phyloP scores from a whole-genome alignment of 2,113 vertebrate genomes.

The Atlantisia rogersi region DNA sequence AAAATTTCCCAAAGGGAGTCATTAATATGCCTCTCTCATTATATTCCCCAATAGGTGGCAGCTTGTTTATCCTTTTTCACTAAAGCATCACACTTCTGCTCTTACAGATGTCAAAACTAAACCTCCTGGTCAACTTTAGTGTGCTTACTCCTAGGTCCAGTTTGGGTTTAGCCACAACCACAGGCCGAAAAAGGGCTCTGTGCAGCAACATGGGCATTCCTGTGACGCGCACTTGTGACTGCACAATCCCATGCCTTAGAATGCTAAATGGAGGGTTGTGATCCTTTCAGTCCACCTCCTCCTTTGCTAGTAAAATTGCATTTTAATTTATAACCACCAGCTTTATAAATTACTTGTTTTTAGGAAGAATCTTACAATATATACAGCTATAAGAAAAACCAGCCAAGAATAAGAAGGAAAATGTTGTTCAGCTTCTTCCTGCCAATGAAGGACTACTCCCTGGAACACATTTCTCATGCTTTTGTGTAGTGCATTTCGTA shows the following conservation, averaged over 20 bases:
- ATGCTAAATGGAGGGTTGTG: neutral
- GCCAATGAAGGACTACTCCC: neutral
- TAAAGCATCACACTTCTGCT: neutral
- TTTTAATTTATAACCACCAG: neutral
- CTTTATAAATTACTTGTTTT: neutral
- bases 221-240: rapidly evolving
- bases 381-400: neutral
- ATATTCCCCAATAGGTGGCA: neutral
- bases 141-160: neutral
- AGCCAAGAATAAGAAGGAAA: neutral
- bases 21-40: neutral
- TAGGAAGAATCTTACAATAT: neutral
- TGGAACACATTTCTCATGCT: neutral
- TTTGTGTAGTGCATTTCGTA: neutral
- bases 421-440: neutral
- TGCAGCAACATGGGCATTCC: rapidly evolving
- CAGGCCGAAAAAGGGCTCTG: neutral
- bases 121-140: neutral
- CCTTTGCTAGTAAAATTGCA: neutral
- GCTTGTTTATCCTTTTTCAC: conserved; percentile 2
- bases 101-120: neutral
- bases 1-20: neutral
- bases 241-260: neutral
- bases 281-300: neutral
- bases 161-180: neutral